Conservation (phyloP, 2,113 vertebrate genomes). For the Rhynchopsitta pachyrhyncha region DNA sequence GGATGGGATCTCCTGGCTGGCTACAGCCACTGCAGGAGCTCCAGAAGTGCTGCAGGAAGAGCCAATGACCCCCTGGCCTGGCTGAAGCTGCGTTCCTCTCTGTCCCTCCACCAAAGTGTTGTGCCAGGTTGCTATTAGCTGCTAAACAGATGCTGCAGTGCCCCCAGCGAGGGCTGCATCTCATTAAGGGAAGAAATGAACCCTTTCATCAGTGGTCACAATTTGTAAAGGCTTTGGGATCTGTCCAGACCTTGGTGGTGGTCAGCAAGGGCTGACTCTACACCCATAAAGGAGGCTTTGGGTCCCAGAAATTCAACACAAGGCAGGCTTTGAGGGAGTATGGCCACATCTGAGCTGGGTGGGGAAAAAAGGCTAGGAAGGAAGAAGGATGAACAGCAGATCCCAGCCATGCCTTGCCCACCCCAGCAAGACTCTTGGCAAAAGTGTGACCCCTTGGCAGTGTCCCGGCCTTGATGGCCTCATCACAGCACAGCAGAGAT, state of each 20-base stretch:
- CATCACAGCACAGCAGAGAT: not conserved
- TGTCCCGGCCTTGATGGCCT: not conserved
- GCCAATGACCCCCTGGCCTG: not conserved
- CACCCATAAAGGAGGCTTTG: not conserved
- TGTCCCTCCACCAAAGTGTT: not conserved
- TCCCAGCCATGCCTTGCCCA: not conserved
- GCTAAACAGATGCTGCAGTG: constrained; percentile 25
- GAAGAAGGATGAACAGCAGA: not conserved
- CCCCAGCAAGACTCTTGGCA: not conserved
- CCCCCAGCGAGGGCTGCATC: constrained; percentile 43
- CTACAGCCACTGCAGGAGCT: not conserved
- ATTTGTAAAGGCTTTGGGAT: constrained; percentile 39
- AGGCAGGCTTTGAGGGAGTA: not conserved
- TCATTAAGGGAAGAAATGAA: constrained; percentile 52
- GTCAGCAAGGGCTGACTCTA: not conserved
- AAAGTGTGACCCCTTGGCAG: not conserved
- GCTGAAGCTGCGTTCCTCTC: not conserved
- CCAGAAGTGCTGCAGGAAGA: not conserved
- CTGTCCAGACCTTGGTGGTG: not conserved
- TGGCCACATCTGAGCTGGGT: not conserved
- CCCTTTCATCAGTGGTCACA: constrained; percentile 30
- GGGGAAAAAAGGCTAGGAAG: not conserved
- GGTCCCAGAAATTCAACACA: not conserved
- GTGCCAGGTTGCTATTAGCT: not conserved
- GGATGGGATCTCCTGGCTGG: not conserved